phyloP scores from a whole-genome alignment of 2,888 invertebrate species.

The Spodoptera picta region DNA sequence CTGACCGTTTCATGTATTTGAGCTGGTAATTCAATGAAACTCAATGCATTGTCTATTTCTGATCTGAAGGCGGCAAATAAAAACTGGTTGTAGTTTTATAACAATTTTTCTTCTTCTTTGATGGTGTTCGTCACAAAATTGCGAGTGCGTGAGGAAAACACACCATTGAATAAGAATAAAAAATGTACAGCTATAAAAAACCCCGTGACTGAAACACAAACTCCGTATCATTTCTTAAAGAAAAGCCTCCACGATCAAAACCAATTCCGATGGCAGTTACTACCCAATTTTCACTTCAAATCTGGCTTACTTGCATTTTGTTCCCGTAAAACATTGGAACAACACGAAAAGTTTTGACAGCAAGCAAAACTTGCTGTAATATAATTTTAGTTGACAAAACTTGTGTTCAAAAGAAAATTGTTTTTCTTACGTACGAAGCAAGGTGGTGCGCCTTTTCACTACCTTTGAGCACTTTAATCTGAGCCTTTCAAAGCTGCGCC shows the following conservation, averaged over 20 bases:
- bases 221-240: neutral
- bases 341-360: slow-evolving; percentile 39
- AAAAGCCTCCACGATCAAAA: slow-evolving; percentile 5
- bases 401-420: slow-evolving; percentile 58
- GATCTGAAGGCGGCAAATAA: slow-evolving; percentile 34
- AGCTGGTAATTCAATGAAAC: slow-evolving; percentile 6
- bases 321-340: slow-evolving; percentile 13
- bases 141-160: too few relatives aligned
- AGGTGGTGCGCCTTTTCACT: slow-evolving; percentile 58
- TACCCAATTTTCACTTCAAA: slow-evolving; percentile 3
- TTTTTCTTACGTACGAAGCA: slow-evolving; percentile 41
- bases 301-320: slow-evolving; percentile 30
- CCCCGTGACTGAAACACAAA: slow-evolving; percentile 25
- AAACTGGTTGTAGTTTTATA: neutral
- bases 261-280: slow-evolving; percentile 1
- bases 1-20: neutral
- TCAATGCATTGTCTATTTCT: slow-evolving; percentile 49
- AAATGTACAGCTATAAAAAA: too few relatives aligned
- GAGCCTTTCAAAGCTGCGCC: slow-evolving; percentile 55
- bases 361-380: slow-evolving; percentile 54
- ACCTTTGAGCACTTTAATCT: slow-evolving; percentile 68
- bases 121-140: too few relatives aligned
- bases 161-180: too few relatives aligned
- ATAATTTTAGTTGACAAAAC: slow-evolving; percentile 60
- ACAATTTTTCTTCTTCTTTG: too few relatives aligned